phyloP scores from a whole-genome alignment of 2,113 vertebrate genomes.

The Hyperoodon ampullatus region DNA sequence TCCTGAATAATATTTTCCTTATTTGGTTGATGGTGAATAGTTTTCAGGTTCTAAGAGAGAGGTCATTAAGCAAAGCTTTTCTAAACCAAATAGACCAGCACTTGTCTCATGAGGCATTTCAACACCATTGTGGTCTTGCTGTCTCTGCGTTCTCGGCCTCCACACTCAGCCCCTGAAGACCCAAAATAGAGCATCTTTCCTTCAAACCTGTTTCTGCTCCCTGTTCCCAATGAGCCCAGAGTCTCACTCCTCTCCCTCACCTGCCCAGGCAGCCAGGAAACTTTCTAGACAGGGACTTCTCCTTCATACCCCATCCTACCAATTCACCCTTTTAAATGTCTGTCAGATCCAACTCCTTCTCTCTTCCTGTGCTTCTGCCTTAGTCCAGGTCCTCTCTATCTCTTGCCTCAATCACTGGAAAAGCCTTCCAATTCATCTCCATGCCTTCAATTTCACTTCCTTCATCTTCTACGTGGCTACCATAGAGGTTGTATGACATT shows the following conservation, averaged over 20 bases:
- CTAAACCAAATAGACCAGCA: background rate
- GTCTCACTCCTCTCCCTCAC: background rate
- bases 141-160: background rate
- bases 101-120: background rate
- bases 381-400: background rate
- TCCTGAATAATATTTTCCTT: background rate
- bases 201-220: background rate
- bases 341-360: background rate
- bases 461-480: background rate
- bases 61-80: background rate
- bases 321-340: background rate
- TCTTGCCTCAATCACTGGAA: background rate
- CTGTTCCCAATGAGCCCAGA: background rate
- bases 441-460: background rate
- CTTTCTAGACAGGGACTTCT: background rate
- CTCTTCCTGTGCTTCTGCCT: background rate
- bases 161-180: background rate
- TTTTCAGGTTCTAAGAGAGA: background rate
- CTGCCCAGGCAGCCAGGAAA: background rate
- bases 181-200: background rate
- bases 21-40: background rate
- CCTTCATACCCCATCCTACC: background rate
- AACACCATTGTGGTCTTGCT: accelerated
- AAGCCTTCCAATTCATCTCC: background rate
- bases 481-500: background rate